These are phyloP conservation scores for Pluvialis apricaria DNA, from an alignment of 2,113 vertebrate genomes.

Conservation along the genomic window DNA sequence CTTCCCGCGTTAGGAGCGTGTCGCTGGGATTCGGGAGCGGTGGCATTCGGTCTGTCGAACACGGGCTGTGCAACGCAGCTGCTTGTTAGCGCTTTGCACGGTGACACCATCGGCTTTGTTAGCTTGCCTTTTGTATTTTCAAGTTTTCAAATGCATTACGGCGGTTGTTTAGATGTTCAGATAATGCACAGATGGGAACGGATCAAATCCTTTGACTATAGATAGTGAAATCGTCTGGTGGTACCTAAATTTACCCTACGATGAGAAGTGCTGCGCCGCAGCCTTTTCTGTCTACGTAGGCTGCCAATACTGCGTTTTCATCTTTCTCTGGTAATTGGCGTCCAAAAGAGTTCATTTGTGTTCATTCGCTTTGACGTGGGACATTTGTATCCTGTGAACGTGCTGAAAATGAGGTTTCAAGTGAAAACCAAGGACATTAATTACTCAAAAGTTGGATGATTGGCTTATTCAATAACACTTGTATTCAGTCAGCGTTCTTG, in stretches of 20 bases:
- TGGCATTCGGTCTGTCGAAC: constrained; percentile 6
- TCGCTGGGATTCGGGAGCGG: neutral
- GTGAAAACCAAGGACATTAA: constrained; percentile 28
- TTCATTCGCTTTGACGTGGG: neutral
- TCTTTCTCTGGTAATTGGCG: neutral
- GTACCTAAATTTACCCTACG: neutral
- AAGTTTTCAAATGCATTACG: neutral
- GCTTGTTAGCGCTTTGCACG: neutral
- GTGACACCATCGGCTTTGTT: neutral
- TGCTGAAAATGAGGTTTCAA: constrained; percentile 11
- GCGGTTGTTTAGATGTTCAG: neutral
- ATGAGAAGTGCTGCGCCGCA: neutral
- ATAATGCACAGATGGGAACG: neutral
- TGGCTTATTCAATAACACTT: constrained; percentile 26
- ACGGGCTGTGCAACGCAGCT: neutral
- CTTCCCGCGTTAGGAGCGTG: neutral
- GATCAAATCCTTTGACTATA: neutral
- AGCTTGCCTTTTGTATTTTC: neutral
- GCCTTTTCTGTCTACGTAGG: neutral
- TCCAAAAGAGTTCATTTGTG: neutral
- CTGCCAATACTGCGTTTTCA: neutral
- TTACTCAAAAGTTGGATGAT: neutral
- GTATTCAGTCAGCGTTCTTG: neutral
- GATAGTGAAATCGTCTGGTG: neutral
- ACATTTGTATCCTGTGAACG: neutral